Evolutionary conservation across 2,797 vertebrate genomes (phyloP).

Genomic region (Dendrocincla tyrannina): DNA sequence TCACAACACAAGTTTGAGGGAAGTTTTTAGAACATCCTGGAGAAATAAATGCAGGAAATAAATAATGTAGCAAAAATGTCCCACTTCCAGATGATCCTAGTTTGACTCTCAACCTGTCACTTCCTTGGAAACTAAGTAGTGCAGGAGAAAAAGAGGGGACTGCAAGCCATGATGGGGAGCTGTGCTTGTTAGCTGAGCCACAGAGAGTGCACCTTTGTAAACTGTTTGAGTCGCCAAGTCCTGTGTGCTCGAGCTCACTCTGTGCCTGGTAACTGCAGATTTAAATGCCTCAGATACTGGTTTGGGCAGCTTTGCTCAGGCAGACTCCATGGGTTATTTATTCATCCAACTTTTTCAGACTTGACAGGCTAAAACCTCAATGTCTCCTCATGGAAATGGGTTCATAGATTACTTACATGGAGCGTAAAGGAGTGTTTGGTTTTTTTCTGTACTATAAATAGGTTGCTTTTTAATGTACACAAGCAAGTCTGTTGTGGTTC

Average conservation of each 20-base stretch:
- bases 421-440: background rate
- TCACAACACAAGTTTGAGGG: background rate
- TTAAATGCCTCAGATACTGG: background rate
- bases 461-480: background rate
- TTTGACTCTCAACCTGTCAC: background rate
- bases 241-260: background rate
- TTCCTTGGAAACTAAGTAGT: background rate
- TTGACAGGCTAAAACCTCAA: background rate
- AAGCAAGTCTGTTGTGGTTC: background rate
- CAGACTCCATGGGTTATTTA: background rate
- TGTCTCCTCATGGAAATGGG: background rate
- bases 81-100: background rate
- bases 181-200: slow-evolving; percentile 8
- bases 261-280: background rate
- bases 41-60: slow-evolving; percentile 7
- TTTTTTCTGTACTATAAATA: background rate
- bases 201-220: background rate
- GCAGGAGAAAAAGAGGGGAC: background rate
- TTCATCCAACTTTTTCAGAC: background rate
- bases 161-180: background rate
- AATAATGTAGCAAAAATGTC: slow-evolving; percentile 13
- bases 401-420: background rate
- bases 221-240: background rate
- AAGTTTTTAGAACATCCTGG: background rate
- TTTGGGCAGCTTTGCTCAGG: background rate